phyloP scores from a whole-genome alignment of 2,888 invertebrate species.

The Biston betularia region DNA sequence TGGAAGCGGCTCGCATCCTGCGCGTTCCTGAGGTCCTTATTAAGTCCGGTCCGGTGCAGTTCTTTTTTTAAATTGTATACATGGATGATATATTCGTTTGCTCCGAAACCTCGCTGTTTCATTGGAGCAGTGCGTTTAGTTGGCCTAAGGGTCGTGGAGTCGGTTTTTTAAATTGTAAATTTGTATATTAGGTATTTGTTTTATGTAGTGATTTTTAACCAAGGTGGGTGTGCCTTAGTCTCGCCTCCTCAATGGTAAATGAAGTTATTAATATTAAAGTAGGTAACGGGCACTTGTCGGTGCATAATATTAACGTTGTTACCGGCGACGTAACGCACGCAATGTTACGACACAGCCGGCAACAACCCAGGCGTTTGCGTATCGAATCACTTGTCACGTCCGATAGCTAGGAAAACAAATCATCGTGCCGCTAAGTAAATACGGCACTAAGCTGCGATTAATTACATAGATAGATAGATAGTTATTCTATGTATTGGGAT shows the following conservation, averaged over 20 bases:
- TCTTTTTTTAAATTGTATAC: no score
- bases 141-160: no score
- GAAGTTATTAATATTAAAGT: slow-evolving; percentile 10
- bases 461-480: background rate
- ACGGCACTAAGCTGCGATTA: background rate
- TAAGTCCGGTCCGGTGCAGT: no score
- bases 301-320: slow-evolving; percentile 48
- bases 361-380: slow-evolving; percentile 26
- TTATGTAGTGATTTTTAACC: no score
- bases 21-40: no score
- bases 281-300: slow-evolving; percentile 35
- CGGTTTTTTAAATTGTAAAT: no score
- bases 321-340: slow-evolving; percentile 48
- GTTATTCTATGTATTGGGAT: no score
- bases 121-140: no score
- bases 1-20: no score
- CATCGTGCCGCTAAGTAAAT: slow-evolving; percentile 1
- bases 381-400: slow-evolving; percentile 3
- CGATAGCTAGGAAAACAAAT: background rate
- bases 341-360: slow-evolving; percentile 44
- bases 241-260: background rate
- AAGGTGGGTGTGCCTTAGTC: background rate
- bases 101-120: no score
- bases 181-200: no score
- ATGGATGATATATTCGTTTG: no score